Conservation (phyloP, 2,888 invertebrate species). For the Carcina quercana region DNA sequence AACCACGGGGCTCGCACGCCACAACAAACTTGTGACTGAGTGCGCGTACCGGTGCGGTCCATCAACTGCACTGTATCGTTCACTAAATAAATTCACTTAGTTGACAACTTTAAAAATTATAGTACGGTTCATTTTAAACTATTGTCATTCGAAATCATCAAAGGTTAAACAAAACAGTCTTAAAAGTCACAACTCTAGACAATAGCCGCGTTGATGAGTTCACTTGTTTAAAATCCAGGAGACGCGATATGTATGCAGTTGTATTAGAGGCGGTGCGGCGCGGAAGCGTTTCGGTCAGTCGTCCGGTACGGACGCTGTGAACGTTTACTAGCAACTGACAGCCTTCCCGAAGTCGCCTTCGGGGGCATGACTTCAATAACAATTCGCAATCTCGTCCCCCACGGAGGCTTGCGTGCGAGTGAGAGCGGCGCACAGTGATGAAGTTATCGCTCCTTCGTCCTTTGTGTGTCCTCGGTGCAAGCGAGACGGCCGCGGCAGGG, state of each 20-base stretch:
- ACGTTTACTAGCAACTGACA: conserved; percentile 72
- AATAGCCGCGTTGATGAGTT: conserved; percentile 32
- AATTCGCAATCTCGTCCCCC: conserved; percentile 75
- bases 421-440: conserved; percentile 66
- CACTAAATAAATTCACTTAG: conserved; percentile 7
- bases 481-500: conserved; percentile 49
- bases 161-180: conserved; percentile 27
- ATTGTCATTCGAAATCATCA: conserved; percentile 31
- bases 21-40: conserved; percentile 16
- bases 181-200: conserved; percentile 50
- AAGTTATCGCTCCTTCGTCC: conserved; percentile 76
- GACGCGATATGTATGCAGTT: conserved; percentile 39
- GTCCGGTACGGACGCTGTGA: conserved; percentile 67
- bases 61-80: conserved; percentile 14
- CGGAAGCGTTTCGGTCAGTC: conserved; percentile 47
- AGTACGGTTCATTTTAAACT: conserved; percentile 28
- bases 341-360: conserved; percentile 74
- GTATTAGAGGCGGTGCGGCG: conserved; percentile 37
- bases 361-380: conserved; percentile 76
- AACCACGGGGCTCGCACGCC: conserved; percentile 26
- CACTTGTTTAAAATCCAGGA: conserved; percentile 54
- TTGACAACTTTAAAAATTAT: conserved; percentile 5
- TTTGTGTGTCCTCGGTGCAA: conserved; percentile 72
- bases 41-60: conserved; percentile 14
- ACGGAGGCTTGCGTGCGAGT: conserved; percentile 66